Conservation (phyloP, 2,888 invertebrate genomes). For the Drosophila falleni region DNA sequence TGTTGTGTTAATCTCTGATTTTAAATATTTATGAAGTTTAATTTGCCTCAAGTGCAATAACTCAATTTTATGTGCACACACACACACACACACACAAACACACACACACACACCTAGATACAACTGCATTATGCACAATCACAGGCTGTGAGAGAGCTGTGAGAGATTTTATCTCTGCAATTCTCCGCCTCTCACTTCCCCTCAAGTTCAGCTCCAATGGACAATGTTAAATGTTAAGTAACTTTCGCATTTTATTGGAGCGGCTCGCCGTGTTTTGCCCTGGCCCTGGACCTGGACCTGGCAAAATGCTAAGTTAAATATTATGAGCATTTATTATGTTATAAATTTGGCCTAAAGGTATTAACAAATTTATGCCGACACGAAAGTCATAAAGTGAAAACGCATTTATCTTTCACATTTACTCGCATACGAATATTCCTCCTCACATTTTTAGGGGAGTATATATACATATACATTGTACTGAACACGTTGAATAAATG, state of each 20-base stretch:
- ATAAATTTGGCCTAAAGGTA: conserved; percentile 83
- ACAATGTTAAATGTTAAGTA: conserved; percentile 77
- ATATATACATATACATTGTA: conserved; percentile 1
- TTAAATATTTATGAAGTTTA: conserved; percentile 85
- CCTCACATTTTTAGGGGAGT: conserved; percentile 9
- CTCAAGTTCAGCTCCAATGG: conserved; percentile 34
- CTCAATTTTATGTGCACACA: conserved; percentile 80
- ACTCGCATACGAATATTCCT: conserved; percentile 28
- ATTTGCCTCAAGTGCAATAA: conserved; percentile 85
- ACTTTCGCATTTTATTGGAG: conserved; percentile 78
- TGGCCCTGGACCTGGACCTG: conserved; percentile 49
- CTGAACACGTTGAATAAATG: conserved; percentile 62
- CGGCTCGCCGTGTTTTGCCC: conserved; percentile 28
- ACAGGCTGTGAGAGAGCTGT: conserved; percentile 40
- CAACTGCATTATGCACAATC: conserved; percentile 61
- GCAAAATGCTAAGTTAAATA: conserved; percentile 80
- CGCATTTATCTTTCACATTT: conserved; percentile 79
- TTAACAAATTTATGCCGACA: conserved; percentile 82
- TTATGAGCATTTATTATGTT: conserved; percentile 83
- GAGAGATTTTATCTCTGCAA: conserved; percentile 57
- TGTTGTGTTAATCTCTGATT: conserved; percentile 84
- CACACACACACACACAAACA: conserved; percentile 27
- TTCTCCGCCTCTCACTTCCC: conserved; percentile 22
- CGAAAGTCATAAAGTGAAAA: conserved; percentile 82
- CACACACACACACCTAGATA: conserved; percentile 15